Conservation (phyloP, 2,113 vertebrate genomes). For the Oncorhynchus keta region DNA sequence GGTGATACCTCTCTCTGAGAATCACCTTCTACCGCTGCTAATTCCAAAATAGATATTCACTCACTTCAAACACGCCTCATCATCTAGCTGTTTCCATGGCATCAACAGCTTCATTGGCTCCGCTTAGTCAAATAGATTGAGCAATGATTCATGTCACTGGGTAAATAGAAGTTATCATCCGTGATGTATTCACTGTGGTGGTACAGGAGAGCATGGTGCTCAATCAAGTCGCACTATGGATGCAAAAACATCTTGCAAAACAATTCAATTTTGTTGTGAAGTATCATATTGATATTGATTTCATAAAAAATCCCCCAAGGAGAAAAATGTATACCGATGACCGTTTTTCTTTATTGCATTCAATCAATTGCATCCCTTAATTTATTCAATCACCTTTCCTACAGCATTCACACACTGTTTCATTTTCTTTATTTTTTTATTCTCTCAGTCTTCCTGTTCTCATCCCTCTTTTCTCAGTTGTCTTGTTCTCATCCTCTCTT, state of each 20-base stretch:
- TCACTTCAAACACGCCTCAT: background rate
- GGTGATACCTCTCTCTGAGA: conserved; percentile 75
- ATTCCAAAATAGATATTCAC: conserved; percentile 53
- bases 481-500: no score
- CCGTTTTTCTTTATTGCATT: no score
- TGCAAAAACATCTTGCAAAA: background rate
- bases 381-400: no score
- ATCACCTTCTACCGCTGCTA: conserved; percentile 82
- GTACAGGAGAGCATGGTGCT: background rate
- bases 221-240: background rate
- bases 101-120: background rate
- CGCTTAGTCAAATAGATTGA: background rate
- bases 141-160: background rate
- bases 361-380: no score
- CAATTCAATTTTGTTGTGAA: background rate
- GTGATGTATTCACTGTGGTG: background rate
- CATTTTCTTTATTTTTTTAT: background rate
- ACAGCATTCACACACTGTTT: no score
- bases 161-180: background rate
- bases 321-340: no score
- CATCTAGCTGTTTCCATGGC: background rate
- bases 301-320: no score
- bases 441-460: background rate
- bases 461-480: no score
- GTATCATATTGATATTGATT: background rate